Evolutionary conservation across 2,797 vertebrate genomes (phyloP), one percentile per base, ranked within the genome.

Genomic region (Halcyon chelicuti): DNA sequence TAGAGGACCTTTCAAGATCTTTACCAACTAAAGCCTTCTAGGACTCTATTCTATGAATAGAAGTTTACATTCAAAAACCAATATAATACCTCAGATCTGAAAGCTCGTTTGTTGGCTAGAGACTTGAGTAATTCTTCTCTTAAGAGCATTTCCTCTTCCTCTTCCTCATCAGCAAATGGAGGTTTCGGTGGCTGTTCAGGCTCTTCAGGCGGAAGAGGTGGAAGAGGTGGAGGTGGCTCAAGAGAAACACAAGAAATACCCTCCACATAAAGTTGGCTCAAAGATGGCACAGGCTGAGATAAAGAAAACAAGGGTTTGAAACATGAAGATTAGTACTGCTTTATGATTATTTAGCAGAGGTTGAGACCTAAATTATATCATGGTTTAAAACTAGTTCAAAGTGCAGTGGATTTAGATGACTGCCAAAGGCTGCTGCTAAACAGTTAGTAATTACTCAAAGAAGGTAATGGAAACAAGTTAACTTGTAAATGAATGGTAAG

Each of bases 61-160:
- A 94, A 94, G 94, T 40, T 83, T 57, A 81, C 20, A 84, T 37
- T 78, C 28, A 93, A 72, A 94, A 75, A 18, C 3, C 58, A 60
- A 19, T 23, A 22, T 37, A 93, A 86, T 98, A 99, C 99, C 99
- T 99, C 99, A 4, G 96, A 87, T 40, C 96, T 96, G n/a, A 97
- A 96, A 87, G 99, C 98, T 90, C 99, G 98, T 95, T 99, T 99
- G 97, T 96, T 99, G 57, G 98, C 99, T 97, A 99, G 98, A 37
- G 99, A 99, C 97, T 99, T 99, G 13, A 99, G 98, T 28, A 99
- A 98, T 12, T 99, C 99, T 97, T 99, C 99, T 92, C 99, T 97
- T 47, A 99, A 98, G 60, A 99, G 98, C 99, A 99, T 99, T 98
- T 99, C 99, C 97, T 99, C 99, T 75, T 99, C 99, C 79, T 99